phyloP scores from a whole-genome alignment of 2,113 vertebrate genomes.

The Urocolius indicus region DNA sequence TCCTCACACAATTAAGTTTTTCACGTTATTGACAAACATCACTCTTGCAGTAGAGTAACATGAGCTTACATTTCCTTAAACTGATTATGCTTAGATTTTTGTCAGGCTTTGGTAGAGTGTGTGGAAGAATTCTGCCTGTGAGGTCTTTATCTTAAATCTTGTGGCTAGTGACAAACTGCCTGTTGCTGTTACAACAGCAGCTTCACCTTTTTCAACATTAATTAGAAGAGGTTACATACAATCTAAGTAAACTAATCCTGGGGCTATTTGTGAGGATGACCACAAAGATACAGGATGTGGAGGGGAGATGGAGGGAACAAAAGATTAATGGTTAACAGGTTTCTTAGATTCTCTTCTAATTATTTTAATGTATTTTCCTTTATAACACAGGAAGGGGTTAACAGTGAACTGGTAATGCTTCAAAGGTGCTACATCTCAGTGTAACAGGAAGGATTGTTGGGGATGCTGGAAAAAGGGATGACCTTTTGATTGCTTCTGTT shows the following conservation, averaged over 20 bases:
- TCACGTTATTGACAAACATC: background rate
- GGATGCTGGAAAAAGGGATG: background rate
- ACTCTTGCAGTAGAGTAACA: background rate
- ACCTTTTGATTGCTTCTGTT: constrained; percentile 19
- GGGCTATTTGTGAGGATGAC: constrained; percentile 45
- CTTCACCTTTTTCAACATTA: constrained; percentile 42
- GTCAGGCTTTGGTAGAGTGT: background rate
- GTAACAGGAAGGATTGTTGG: constrained; percentile 13
- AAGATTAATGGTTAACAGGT: background rate
- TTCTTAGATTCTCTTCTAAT: background rate
- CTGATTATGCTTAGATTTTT: constrained; percentile 26
- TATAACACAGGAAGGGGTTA: background rate
- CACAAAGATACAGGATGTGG: background rate
- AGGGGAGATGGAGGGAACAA: background rate
- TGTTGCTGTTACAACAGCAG: constrained; percentile 30
- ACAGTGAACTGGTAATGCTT: background rate
- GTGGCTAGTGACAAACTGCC: constrained; percentile 46
- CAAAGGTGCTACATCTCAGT: background rate
- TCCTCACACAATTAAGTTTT: constrained; percentile 26
- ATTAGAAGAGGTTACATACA: constrained; percentile 31
- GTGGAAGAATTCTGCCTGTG: constrained; percentile 39
- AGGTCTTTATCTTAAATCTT: constrained; percentile 58
- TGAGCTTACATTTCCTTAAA: background rate
- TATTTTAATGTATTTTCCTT: background rate
- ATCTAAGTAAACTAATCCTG: constrained; percentile 28